Evolutionary conservation across 2,797 vertebrate genomes (phyloP), one percentile per base, ranked within the genome.

Genomic region (Takifugu ocellatus): DNA sequence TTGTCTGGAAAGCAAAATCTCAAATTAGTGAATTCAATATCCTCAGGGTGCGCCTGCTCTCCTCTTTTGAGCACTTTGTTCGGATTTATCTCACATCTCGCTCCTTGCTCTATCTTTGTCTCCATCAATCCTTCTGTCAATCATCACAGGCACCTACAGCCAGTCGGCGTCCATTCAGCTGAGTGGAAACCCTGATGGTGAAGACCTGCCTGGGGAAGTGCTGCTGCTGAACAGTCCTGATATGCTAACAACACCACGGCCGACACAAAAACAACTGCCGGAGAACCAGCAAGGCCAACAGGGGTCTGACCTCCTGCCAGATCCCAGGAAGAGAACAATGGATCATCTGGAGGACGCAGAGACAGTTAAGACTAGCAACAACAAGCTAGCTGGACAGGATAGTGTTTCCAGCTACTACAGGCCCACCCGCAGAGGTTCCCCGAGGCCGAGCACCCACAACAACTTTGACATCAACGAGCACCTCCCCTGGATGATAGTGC

Each of bases 391-490:
- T 0, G 70, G 63, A 1, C 70, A 75, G 50, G 81, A 68, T 25
- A 70, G 69, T 12, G 46, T 72, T 8, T 74, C 77, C 26, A 66
- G 47, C 33, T 78, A 62, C 68, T 91, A 93, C 75, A 92, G 88
- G 75, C 90, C 93, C 1, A 90, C 91, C 51, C 92, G 93, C 49
- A 88, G 94, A 75, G 93, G 94, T 10, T 88, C 89, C 2, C 92
- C 93, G 0, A 86, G 92, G 0, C 95, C 93, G 1, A 93, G 81
- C 2, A 58, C 83, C 61, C 93, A 94, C 54, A 90, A 92, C 82
- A 92, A 94, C 83, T 99, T 99, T 2, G 97, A 99, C 87, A 98
- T 99, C 84, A 99, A 99, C 0, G 97, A 99, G 78, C 97, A 99
- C 74, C 86, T 99, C 54, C 96, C 97, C 0, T 98, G 96, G 97